These are phyloP conservation scores for Paraescarpia echinospica DNA, from an alignment of 1,140 invertebrate species.

Conservation along the genomic window DNA sequence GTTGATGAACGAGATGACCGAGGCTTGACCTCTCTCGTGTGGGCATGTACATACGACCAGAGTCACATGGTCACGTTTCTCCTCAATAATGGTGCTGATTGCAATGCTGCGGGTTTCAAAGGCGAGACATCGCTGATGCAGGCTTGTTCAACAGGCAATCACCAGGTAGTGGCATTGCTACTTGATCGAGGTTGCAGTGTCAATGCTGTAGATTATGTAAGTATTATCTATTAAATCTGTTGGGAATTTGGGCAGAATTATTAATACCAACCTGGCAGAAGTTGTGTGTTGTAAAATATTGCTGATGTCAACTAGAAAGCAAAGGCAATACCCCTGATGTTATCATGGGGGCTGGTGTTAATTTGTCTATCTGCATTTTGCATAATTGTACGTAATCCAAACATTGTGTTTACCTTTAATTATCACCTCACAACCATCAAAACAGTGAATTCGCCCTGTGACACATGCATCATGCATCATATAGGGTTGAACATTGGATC, in stretches of 20 bases:
- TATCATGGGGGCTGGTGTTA: too few relatives aligned
- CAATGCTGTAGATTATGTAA: not conserved
- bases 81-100: not conserved
- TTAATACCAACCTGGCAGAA: not conserved
- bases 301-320: too few relatives aligned
- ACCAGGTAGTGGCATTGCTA: not conserved
- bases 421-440: too few relatives aligned
- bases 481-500: too few relatives aligned
- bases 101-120: not conserved
- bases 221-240: not conserved
- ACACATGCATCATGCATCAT: too few relatives aligned
- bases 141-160: not conserved
- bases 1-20: constrained; percentile 1
- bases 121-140: not conserved
- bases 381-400: too few relatives aligned
- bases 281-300: not conserved
- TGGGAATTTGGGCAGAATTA: not conserved
- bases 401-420: too few relatives aligned
- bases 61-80: not conserved
- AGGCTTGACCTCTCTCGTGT: constrained; percentile 8
- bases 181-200: constrained; percentile 6
- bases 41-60: constrained; percentile 9
- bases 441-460: too few relatives aligned
- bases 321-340: too few relatives aligned
- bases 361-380: too few relatives aligned